Base-by-base conservation (phyloP, 2,113 vertebrate species). In the Sterna hirundo region DNA sequence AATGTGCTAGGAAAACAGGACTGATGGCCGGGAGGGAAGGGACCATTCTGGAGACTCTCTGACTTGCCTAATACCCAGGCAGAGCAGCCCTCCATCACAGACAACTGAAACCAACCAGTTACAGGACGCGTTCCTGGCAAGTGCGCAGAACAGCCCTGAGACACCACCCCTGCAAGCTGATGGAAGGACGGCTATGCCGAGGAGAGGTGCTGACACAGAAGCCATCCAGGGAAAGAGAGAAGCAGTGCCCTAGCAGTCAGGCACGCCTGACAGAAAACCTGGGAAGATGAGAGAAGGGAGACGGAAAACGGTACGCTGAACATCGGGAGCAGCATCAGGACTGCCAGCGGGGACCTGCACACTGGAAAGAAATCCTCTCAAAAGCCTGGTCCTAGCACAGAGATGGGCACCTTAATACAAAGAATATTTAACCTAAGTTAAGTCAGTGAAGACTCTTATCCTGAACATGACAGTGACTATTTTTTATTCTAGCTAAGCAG, bases 121-220 rank as follows among this genome's bases (percentile, higher is more conserved):
- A 69, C 34, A 72, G 85, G 64, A 77, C 76, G 62, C 38, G 0
- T 30, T 72, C 47, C 70, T n/a, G 62, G 51, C 13, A 49, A 66
- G 34, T 1, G 34, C 6, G 25, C 52, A 34, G 82, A 92, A 36
- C 69, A 66, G 81, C 78, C 74, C 83, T 13, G 69, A 92, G 90
- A 79, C 69, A 55, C 36, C 54, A 46, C 15, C 9, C 6, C 77
- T 15, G 52, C 49, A 10, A 54, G 74, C 68, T 44, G 66, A 58
- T 20, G 2, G 5, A 13, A 19, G 38, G 60, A 36, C 8, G 3
- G 68, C 29, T 16, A 13, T 0, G 0, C 78, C 0, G 1, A 40
- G 30, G 29, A 55, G 75, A 80, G n/a, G 46, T 32, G 74, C 69
- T 32, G 72, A 49, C 84, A 52, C 61, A 46, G 11, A 25, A 54